These are phyloP conservation scores for Petrolisthes cinctipes DNA, from an alignment of 2,888 invertebrate species.

Conservation along the genomic window DNA sequence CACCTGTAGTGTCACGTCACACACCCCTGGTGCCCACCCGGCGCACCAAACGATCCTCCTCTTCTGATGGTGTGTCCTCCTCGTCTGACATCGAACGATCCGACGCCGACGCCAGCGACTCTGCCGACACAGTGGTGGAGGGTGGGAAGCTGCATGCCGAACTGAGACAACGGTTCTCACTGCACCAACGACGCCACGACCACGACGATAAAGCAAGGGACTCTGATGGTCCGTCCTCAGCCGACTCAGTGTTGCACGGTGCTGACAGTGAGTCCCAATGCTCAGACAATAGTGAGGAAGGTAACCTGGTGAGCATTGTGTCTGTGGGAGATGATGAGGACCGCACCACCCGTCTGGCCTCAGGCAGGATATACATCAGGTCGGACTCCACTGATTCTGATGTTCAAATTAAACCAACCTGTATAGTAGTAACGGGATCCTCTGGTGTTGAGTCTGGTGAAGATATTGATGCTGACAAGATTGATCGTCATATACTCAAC, in stretches of 20 bases:
- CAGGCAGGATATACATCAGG: constrained; percentile 64
- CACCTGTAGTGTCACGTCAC: constrained; percentile 50
- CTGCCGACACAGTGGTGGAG: constrained; percentile 64
- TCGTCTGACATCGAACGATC: constrained; percentile 64
- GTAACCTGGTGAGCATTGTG: constrained; percentile 64
- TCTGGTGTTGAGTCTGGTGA: constrained; percentile 64
- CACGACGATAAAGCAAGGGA: constrained; percentile 60
- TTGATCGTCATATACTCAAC: constrained; percentile 26
- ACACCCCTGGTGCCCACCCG: constrained; percentile 55
- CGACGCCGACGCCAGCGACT: constrained; percentile 64
- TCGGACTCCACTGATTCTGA: constrained; percentile 65
- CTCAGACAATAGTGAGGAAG: constrained; percentile 65
- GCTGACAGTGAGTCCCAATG: constrained; percentile 64
- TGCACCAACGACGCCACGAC: constrained; percentile 51
- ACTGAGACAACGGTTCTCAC: constrained; percentile 47
- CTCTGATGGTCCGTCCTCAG: constrained; percentile 63
- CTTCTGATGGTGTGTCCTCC: constrained; percentile 64
- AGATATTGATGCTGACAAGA: constrained; percentile 54
- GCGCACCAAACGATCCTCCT: constrained; percentile 60
- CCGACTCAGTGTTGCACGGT: constrained; percentile 60
- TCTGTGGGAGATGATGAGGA: constrained; percentile 65
- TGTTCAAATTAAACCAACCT: constrained; percentile 65
- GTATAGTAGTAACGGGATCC: constrained; percentile 64
- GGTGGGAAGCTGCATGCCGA: constrained; percentile 55
- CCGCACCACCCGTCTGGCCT: constrained; percentile 48